Percentiles rank a stretch among this genome's conserved stretches.
Evolutionary conservation across 2,113 vertebrate species (phyloP).

Genomic region (Dicrurus megarhynchus): DNA sequence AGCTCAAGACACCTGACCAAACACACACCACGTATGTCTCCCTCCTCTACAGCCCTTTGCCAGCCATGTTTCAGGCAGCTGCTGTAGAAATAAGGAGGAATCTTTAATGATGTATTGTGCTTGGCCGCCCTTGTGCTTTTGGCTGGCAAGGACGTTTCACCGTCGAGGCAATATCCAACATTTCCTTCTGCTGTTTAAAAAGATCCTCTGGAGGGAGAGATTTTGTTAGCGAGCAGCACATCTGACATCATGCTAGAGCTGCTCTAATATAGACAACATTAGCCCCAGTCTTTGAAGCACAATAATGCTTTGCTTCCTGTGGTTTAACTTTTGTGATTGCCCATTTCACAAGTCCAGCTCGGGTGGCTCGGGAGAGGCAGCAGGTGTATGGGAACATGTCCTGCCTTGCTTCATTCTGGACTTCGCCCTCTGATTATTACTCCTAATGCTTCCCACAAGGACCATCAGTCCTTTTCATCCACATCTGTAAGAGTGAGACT

Average conservation of each 20-base stretch:
- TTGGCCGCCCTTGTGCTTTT: background rate
- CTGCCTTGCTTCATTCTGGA: background rate
- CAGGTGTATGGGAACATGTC: background rate
- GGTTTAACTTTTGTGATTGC: background rate
- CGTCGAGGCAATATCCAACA: background rate
- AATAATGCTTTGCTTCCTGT: background rate
- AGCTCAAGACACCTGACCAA: background rate
- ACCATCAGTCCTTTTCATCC: background rate
- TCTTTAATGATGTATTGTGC: slow-evolving; percentile 11
- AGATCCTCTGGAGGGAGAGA: background rate
- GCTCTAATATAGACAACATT: background rate
- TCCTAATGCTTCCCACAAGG: background rate
- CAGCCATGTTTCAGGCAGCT: background rate
- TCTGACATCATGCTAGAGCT: background rate
- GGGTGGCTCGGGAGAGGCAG: background rate
- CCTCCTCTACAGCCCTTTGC: background rate
- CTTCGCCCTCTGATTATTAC: background rate
- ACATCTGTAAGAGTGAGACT: background rate
- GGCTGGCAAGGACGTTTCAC: background rate
- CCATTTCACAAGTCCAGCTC: accelerated
- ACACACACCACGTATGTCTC: background rate
- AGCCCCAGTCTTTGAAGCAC: background rate
- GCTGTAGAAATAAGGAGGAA: background rate
- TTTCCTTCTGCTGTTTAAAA: background rate
- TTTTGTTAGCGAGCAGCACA: background rate